These are phyloP conservation scores for Decapterus maruadsi DNA, from an alignment of 2,797 vertebrate genomes.

Conservation along the genomic window DNA sequence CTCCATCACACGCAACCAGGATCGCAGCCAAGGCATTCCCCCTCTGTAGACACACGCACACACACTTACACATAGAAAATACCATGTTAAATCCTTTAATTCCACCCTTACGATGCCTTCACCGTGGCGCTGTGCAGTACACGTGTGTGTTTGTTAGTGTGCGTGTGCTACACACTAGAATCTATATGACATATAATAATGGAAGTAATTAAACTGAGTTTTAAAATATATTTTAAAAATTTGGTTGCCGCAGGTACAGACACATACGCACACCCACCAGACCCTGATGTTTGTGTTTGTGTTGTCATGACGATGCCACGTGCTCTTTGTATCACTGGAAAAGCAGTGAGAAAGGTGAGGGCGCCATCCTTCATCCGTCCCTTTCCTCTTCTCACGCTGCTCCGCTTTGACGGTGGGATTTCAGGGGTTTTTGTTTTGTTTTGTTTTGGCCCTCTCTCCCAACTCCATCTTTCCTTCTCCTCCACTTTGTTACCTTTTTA, in stretches of 20 bases:
- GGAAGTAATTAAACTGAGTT: too few relatives aligned
- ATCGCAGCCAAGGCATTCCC: constrained; percentile 70
- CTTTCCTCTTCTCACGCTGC: constrained; percentile 29
- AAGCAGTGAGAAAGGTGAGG: constrained; percentile 66
- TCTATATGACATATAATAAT: constrained; percentile 15
- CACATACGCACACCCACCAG: constrained; percentile 6
- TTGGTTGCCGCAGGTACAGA: not conserved
- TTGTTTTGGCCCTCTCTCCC: not conserved
- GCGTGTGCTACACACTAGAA: not conserved
- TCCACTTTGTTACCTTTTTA: constrained; percentile 20
- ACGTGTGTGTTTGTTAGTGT: constrained; percentile 15
- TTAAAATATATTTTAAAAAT: too few relatives aligned
- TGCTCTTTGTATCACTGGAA: constrained; percentile 51
- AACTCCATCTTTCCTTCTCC: constrained; percentile 1
- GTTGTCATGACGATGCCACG: constrained; percentile 72
- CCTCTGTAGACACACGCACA: constrained; percentile 41
- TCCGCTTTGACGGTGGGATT: not conserved
- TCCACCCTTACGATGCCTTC: constrained; percentile 38
- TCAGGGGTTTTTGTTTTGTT: not conserved
- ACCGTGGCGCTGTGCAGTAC: constrained; percentile 18
- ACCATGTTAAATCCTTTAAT: constrained; percentile 47
- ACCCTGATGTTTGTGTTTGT: constrained; percentile 65
- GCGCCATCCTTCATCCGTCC: constrained; percentile 54
- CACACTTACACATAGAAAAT: constrained; percentile 42
- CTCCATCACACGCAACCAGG: constrained; percentile 79